Conservation (phyloP, 2,113 vertebrate genomes). For the Clarias magur region DNA sequence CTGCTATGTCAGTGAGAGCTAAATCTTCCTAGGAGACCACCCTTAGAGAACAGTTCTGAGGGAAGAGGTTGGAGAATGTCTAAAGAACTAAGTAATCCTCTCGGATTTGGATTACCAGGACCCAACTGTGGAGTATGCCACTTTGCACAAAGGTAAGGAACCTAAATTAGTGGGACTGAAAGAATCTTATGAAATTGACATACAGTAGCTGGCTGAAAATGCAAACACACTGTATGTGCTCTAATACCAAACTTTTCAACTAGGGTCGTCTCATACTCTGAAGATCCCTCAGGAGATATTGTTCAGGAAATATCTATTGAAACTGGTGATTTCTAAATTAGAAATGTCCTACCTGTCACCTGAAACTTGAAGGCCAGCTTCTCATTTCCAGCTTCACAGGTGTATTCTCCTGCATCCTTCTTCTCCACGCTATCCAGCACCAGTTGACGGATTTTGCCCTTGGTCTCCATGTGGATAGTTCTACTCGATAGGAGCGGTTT, state of each 20-base stretch:
- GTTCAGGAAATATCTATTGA: too few species aligned
- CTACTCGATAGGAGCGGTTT: conserved; percentile 70
- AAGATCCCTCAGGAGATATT: neutral
- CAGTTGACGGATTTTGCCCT: conserved; percentile 69
- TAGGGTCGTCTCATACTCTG: neutral
- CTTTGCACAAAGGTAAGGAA: neutral
- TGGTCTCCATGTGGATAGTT: conserved; percentile 68
- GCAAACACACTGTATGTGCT: neutral
- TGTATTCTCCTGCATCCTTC: conserved; percentile 78
- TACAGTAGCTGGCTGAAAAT: neutral
- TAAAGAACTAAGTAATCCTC: neutral
- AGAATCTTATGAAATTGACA: neutral
- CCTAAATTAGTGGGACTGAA: neutral
- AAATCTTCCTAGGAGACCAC: neutral
- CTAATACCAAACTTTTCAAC: neutral
- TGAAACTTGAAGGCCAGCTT: conserved; percentile 72
- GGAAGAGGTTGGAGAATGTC: neutral
- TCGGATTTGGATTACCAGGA: neutral
- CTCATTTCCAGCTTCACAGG: conserved; percentile 73
- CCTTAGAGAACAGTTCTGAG: neutral
- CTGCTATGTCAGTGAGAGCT: neutral
- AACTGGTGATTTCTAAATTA: too few species aligned
- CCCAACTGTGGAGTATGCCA: neutral
- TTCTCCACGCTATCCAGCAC: conserved; percentile 75
- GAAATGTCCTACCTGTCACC: conserved; percentile 74